Evolutionary conservation across 1,140 invertebrate species (phyloP).

Genomic region (Apis laboriosa): DNA sequence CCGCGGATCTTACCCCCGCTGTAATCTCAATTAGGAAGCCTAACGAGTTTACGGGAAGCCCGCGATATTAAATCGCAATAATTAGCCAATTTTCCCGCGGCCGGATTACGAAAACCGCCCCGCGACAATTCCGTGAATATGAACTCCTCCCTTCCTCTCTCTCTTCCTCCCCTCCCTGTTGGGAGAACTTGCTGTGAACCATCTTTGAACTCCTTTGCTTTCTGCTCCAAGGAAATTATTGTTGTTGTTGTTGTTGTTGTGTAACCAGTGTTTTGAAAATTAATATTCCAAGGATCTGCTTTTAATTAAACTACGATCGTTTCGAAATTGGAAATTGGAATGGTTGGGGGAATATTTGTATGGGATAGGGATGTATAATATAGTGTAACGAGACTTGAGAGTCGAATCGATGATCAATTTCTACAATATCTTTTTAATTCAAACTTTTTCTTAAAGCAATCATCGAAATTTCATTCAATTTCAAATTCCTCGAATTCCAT

Average conservation of each 20-base stretch:
- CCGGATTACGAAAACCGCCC: constrained; percentile 25
- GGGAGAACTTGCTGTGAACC: not conserved
- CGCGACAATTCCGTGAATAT: constrained; percentile 38
- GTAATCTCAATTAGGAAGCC: constrained; percentile 54
- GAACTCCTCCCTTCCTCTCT: not conserved
- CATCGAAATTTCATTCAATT: too few relatives aligned
- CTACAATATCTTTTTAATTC: too few relatives aligned
- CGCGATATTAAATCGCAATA: constrained; percentile 51
- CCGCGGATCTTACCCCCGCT: constrained; percentile 21
- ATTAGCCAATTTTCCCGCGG: constrained; percentile 40
- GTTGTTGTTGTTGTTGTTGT: not conserved
- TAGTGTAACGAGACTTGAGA: too few relatives aligned
- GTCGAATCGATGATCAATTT: too few relatives aligned
- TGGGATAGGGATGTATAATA: too few relatives aligned
- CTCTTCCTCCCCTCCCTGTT: too few relatives aligned
- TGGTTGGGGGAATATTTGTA: too few relatives aligned
- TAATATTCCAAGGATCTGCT: not conserved
- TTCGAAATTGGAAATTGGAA: not conserved
- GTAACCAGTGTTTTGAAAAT: not conserved
- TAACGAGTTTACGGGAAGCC: constrained; percentile 49
- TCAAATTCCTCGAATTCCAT: too few relatives aligned
- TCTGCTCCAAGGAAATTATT: not conserved
- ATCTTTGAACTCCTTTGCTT: not conserved
- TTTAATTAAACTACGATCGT: not conserved
- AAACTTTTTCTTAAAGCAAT: too few relatives aligned